Percentiles rank a stretch among this genome's conserved stretches.
Conservation (phyloP, 1,140 invertebrate genomes). For the Anoplolepis gracilipes region DNA sequence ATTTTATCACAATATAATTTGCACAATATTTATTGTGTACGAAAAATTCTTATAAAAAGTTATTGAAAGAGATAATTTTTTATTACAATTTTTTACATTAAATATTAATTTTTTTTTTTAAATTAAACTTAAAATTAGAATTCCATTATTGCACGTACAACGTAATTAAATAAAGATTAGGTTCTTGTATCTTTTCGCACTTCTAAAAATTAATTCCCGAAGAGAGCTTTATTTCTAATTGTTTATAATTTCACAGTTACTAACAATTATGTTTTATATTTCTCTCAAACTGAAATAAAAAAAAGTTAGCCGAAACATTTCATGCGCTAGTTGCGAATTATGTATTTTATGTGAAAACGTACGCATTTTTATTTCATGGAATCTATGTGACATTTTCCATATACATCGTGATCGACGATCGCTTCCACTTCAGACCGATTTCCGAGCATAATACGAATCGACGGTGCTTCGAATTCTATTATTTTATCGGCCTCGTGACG, state of each 20-base stretch:
- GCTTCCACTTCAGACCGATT: not conserved
- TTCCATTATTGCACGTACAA: too few species aligned
- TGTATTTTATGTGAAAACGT: not conserved
- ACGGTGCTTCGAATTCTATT: conserved; percentile 14
- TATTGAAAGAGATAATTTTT: too few species aligned
- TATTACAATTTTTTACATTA: too few species aligned
- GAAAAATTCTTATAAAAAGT: too few species aligned
- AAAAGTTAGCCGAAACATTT: not conserved
- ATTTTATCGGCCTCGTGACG: conserved; percentile 10
- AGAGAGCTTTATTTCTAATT: not conserved
- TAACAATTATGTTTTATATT: not conserved
- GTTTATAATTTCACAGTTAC: not conserved
- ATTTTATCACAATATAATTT: too few species aligned
- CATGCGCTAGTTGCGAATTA: not conserved
- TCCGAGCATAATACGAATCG: conserved; percentile 35
- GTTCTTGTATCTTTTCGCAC: too few species aligned
- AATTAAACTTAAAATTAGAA: too few species aligned
- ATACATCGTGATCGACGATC: not conserved
- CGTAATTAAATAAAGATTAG: too few species aligned
- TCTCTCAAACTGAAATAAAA: not conserved
- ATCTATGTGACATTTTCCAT: not conserved
- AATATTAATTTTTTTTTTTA: too few species aligned
- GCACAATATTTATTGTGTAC: too few species aligned
- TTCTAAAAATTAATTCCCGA: not conserved
- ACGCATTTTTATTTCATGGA: not conserved